Evolutionary conservation across 2,797 vertebrate species (phyloP).

Genomic region (Gymnopithys bicolor): DNA sequence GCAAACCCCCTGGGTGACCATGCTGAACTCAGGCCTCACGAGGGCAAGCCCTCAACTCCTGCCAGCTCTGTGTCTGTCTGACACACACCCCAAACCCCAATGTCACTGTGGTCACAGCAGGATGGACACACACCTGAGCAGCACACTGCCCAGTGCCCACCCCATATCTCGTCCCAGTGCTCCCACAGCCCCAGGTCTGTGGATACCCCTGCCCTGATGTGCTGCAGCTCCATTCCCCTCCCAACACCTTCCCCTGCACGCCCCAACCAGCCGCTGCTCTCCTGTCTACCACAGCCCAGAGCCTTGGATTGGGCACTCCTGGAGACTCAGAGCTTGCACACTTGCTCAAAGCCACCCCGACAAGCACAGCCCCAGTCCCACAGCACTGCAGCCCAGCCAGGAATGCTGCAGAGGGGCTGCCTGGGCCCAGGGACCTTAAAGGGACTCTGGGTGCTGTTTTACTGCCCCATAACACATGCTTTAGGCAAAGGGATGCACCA

Average conservation of each 20-base stretch:
- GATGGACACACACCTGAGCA: background rate
- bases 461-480: background rate
- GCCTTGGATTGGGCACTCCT: background rate
- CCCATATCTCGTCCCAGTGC: accelerated
- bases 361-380: too few species aligned
- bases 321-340: background rate
- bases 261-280: background rate
- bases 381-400: accelerated
- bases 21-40: background rate
- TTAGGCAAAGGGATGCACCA: background rate
- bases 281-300: background rate
- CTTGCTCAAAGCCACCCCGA: background rate
- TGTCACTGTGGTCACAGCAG: accelerated
- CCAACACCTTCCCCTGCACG: background rate
- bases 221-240: background rate
- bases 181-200: background rate
- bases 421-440: background rate
- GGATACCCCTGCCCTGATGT: too few species aligned
- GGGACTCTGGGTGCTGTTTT: background rate
- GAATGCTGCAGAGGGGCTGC: background rate
- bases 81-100: accelerated
- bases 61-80: too few species aligned
- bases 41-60: background rate
- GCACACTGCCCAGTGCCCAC: background rate
- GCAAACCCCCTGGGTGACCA: accelerated